Conservation (phyloP, 2,797 vertebrate species). For the Parotocinclus haroldoi region DNA sequence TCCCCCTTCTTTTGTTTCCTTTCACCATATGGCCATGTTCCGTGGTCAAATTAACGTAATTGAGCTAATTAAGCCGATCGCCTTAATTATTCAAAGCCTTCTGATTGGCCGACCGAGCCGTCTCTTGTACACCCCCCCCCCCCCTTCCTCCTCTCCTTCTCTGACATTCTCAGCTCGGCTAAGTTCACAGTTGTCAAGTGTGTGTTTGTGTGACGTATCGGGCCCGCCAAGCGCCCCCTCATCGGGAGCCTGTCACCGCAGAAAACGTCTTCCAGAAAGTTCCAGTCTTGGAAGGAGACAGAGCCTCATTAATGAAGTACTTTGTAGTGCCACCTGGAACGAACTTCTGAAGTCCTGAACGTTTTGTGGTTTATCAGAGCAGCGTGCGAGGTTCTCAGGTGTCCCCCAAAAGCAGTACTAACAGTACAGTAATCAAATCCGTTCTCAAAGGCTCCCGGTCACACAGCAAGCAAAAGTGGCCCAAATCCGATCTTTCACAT, state of each 20-base stretch:
- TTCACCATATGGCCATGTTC: slow-evolving; percentile 81
- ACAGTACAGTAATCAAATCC: no score
- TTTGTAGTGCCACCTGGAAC: neutral
- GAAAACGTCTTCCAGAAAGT: slow-evolving; percentile 36
- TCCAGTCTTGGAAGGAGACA: slow-evolving; percentile 26
- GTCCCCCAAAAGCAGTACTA: no score
- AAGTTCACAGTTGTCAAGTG: slow-evolving; percentile 62
- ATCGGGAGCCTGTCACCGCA: slow-evolving; percentile 34
- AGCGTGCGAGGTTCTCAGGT: no score
- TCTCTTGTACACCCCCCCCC: no score
- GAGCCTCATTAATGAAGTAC: neutral
- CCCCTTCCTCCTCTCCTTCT: slow-evolving; percentile 50
- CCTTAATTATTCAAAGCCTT: slow-evolving; percentile 85
- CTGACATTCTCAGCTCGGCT: slow-evolving; percentile 65
- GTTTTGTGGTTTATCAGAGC: neutral
- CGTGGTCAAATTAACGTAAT: slow-evolving; percentile 87
- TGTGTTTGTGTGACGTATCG: slow-evolving; percentile 10
- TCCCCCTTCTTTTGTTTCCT: slow-evolving; percentile 82
- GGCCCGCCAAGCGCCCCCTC: slow-evolving; percentile 14
- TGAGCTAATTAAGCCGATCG: slow-evolving; percentile 88
- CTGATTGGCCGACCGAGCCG: slow-evolving; percentile 73
- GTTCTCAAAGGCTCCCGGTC: no score
- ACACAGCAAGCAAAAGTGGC: no score
- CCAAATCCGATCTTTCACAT: no score
- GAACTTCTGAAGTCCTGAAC: neutral